phyloP scores from a whole-genome alignment of 2,113 vertebrate species.

The Ceyx melanurus region DNA sequence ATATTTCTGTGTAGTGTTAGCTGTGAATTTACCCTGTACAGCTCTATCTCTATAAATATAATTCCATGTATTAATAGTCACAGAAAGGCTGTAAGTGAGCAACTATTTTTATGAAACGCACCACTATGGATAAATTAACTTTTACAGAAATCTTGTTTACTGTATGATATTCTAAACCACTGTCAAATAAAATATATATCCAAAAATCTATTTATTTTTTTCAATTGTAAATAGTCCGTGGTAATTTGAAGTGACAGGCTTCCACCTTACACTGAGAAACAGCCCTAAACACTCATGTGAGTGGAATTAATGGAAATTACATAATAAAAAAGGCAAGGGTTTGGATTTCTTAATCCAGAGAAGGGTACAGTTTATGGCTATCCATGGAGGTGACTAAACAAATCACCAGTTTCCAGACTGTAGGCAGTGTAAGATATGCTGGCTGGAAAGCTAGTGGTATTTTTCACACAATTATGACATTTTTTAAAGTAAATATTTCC shows the following conservation, averaged over 20 bases:
- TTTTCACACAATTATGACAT: neutral
- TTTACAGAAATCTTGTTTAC: conserved; percentile 99
- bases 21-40: conserved; percentile 97
- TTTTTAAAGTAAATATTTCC: neutral
- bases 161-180: conserved; percentile 99
- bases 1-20: conserved; percentile 97
- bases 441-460: neutral
- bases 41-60: conserved; percentile 97
- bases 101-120: conserved; percentile 99
- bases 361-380: neutral
- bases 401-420: neutral
- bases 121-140: conserved; percentile 99
- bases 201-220: conserved; percentile 80
- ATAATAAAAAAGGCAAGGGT: neutral
- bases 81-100: conserved; percentile 97
- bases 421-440: neutral
- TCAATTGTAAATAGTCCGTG: conserved; percentile 64
- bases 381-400: neutral
- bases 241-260: conserved; percentile 35
- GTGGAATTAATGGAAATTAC: neutral
- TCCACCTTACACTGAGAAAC: neutral
- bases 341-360: neutral
- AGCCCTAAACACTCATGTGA: neutral
- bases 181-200: conserved; percentile 99
- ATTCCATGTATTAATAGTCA: conserved; percentile 98